Evolutionary conservation across 2,888 invertebrate genomes (phyloP).

Genomic region (Trichopria drosophilae): DNA sequence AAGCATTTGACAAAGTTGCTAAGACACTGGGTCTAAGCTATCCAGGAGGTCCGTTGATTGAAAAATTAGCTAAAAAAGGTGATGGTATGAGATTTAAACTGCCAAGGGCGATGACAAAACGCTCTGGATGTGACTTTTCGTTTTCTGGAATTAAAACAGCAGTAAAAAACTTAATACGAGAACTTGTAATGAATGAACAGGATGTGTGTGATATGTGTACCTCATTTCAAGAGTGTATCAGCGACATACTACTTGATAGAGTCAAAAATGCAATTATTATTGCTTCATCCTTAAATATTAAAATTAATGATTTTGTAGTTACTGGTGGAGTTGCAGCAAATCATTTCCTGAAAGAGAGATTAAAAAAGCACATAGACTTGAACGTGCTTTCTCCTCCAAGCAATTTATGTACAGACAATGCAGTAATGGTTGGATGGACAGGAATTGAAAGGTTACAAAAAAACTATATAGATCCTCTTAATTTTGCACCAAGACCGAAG

Average conservation of each 20-base stretch:
- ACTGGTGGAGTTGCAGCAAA: slow-evolving; percentile 7
- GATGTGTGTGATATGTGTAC: neutral
- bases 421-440: slow-evolving; percentile 3
- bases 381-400: neutral
- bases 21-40: slow-evolving; percentile 11
- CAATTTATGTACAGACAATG: slow-evolving; percentile 8
- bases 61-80: slow-evolving; percentile 11
- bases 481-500: no score
- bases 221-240: neutral
- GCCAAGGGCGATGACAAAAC: neutral
- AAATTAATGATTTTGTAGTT: neutral
- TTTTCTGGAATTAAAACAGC: slow-evolving; percentile 6
- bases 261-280: no score
- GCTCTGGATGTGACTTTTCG: slow-evolving; percentile 1
- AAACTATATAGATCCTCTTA: no score
- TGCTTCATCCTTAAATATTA: no score
- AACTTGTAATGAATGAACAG: neutral
- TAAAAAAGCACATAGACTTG: neutral
- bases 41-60: slow-evolving; percentile 19
- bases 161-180: slow-evolving; percentile 1
- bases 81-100: slow-evolving; percentile 1
- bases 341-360: neutral
- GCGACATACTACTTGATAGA: neutral
- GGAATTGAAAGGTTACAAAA: neutral
- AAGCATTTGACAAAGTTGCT: slow-evolving; percentile 19